These are phyloP conservation scores for Cassiopea andromeda DNA, from an alignment of 30 jellyfish, hydroid and myxozoan species.

Conservation along the genomic window DNA sequence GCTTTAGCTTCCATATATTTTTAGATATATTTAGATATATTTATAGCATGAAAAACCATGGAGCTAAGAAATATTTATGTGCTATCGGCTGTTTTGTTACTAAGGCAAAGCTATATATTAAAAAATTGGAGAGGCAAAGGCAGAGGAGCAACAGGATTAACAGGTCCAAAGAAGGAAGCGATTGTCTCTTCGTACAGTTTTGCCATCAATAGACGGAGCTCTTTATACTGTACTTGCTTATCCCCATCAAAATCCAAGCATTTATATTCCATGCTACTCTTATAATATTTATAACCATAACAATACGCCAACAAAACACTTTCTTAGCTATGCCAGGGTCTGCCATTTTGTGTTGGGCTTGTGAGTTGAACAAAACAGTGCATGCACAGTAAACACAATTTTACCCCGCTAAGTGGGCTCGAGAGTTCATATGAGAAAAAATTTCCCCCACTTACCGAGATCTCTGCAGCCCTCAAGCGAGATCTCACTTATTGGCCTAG, in stretches of 20 bases:
- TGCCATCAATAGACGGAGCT: not conserved
- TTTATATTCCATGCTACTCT: not conserved
- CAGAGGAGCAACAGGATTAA: not conserved
- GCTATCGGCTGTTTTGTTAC: too few species aligned
- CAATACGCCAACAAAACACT: not conserved
- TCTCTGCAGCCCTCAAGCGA: not conserved
- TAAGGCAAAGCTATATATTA: too few species aligned
- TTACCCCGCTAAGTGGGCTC: not conserved
- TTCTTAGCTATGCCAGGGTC: not conserved
- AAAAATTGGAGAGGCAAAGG: too few species aligned
- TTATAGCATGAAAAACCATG: too few species aligned
- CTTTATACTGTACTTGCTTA: not conserved
- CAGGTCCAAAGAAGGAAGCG: not conserved
- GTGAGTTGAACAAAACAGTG: not conserved
- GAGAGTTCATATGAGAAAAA: not conserved
- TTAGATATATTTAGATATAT: too few species aligned
- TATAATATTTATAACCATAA: not conserved
- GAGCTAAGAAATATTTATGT: too few species aligned
- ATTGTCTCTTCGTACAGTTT: not conserved
- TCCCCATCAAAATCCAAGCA: slow-evolving; percentile 3
- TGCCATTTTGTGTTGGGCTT: not conserved
- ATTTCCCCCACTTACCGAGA: not conserved
- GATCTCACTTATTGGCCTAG: not conserved
- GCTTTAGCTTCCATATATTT: too few species aligned
- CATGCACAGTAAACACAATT: not conserved